phyloP scores from a whole-genome alignment of 2,113 vertebrate species.

The Thalassoma bifasciatum region DNA sequence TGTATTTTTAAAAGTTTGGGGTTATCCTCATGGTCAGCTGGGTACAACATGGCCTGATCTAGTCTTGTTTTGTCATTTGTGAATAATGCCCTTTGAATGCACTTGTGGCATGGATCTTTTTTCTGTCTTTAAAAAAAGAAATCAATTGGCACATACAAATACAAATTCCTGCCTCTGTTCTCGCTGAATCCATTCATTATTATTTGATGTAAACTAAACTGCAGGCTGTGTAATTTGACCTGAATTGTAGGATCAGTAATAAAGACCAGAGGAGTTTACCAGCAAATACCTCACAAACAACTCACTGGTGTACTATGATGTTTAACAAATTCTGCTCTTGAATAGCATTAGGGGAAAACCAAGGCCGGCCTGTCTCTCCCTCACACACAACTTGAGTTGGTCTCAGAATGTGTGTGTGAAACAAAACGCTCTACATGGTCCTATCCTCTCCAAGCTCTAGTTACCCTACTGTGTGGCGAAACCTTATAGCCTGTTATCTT shows the following conservation, averaged over 20 bases:
- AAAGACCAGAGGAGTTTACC: background rate
- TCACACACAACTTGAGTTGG: constrained; percentile 73
- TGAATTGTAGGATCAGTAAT: background rate
- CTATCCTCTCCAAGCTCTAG: constrained; percentile 76
- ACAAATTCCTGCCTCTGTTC: background rate
- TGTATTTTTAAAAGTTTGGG: background rate
- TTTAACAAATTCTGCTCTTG: constrained; percentile 43
- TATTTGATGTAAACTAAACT: constrained; percentile 21
- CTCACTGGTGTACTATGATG: constrained; percentile 3
- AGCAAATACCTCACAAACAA: constrained; percentile 31
- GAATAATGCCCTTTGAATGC: no score
- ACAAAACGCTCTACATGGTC: constrained; percentile 77
- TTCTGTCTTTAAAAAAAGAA: background rate
- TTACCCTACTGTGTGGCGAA: constrained; percentile 81
- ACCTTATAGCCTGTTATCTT: constrained; percentile 84
- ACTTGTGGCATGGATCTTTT: background rate
- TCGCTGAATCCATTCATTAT: background rate
- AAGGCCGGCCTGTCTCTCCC: constrained; percentile 42
- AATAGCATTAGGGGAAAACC: constrained; percentile 52
- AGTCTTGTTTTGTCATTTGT: no score
- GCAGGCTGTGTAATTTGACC: constrained; percentile 22
- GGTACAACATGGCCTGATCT: no score
- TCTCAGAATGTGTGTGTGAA: constrained; percentile 79
- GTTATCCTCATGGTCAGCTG: no score
- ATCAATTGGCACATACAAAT: background rate